Evolutionary conservation across 2,113 vertebrate species (phyloP), one percentile per base, ranked within the genome.

Genomic region (Phylloscopus trochilus): DNA sequence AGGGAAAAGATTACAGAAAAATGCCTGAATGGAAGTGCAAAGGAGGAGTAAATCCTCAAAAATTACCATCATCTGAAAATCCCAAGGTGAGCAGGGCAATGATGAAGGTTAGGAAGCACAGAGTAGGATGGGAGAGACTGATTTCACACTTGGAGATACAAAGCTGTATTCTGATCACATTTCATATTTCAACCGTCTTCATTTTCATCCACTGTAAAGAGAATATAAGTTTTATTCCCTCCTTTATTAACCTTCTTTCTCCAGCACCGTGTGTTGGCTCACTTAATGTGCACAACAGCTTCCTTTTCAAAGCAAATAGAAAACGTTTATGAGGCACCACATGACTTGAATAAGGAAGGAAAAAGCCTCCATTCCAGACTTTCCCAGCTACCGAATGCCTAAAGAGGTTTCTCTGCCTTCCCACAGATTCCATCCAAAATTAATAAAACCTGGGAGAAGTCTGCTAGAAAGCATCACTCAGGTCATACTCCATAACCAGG

Each of bases 201-300:
- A 69, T 49, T 93, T 79, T 79, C 13, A 20, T 39, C 10, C 60
- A 16, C 30, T 81, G 26, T 69, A 80, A 62, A 87, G 33, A 41
- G 18, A 76, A 60, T 2, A 8, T 17, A 33, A 70, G 3, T 7
- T 53, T 89, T 68, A 64, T 91, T 55, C 10, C 8, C 11, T 69
- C 22, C 17, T 33, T 81, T 88, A 69, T 85, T 85, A 68, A 75
- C 11, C 7, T 66, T 72, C 3, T 6, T 60, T 72, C 76, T 60
- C 52, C 44, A 64, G 27, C 1, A 1, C 11, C 20, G 8, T 44
- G 16, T 63, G 10, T 44, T 10, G 2, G 8, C 44, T 89, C 37
- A 52, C 7, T 47, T n/a, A 19, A 15, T 31, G 27, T 1, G 5
- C 47, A 33, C 10, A 79, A 52, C 47, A 69, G 22, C 0, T 1